Conservation (phyloP, 2,888 invertebrate genomes). For the Thera britannica region DNA sequence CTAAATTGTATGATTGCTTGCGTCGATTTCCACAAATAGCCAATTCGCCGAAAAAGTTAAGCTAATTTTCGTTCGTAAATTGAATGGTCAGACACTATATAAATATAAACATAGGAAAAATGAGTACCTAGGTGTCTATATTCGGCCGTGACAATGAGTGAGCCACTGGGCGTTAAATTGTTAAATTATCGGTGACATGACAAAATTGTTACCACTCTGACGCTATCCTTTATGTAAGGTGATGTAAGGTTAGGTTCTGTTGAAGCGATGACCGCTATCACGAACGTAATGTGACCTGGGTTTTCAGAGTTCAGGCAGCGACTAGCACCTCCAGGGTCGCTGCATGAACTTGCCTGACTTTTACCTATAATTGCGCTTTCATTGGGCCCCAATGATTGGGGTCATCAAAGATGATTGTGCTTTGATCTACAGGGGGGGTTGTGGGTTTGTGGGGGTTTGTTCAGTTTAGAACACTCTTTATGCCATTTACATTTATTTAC, state of each 20-base stretch:
- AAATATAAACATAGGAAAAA: conserved; percentile 36
- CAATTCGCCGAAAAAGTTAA: conserved; percentile 11
- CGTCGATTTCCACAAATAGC: conserved; percentile 1
- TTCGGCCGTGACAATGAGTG: conserved; percentile 66
- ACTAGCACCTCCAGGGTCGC: no score
- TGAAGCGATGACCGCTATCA: neutral
- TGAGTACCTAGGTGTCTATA: conserved; percentile 31
- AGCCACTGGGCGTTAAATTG: conserved; percentile 48
- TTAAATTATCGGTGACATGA: conserved; percentile 50
- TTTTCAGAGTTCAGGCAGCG: neutral
- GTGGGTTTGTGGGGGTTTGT: no score
- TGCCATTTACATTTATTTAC: no score
- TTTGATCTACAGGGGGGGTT: no score
- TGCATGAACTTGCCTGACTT: no score
- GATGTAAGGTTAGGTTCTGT: neutral
- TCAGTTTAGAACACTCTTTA: no score
- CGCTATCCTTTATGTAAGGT: conserved; percentile 28
- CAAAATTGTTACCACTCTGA: conserved; percentile 39
- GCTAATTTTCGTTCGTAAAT: conserved; percentile 20
- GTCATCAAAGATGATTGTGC: no score
- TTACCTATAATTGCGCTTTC: no score
- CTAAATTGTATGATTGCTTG: neutral
- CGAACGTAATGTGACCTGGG: neutral
- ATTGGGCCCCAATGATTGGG: no score
- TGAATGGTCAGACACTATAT: conserved; percentile 13